phyloP scores from a whole-genome alignment of 2,888 invertebrate species.

The Diarsia mendica region DNA sequence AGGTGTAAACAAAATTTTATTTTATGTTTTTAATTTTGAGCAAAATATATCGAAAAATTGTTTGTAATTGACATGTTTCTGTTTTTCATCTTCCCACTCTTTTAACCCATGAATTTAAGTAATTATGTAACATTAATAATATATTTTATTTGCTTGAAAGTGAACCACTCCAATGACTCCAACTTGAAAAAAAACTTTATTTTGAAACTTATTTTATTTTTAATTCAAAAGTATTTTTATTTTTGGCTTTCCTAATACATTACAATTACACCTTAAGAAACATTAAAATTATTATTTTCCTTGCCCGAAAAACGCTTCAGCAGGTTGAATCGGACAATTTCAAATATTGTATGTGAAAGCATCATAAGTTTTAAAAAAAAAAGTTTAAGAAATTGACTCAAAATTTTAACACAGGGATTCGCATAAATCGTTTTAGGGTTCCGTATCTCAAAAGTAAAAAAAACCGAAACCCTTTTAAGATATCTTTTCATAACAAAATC shows the following conservation, averaged over 20 bases:
- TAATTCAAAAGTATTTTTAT: background rate
- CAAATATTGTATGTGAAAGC: conserved; percentile 7
- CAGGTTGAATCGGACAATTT: background rate
- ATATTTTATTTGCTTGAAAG: background rate
- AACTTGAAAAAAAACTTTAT: background rate
- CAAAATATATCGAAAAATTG: background rate
- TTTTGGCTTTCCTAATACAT: conserved; percentile 39
- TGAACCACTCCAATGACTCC: too few relatives aligned
- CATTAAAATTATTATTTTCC: background rate
- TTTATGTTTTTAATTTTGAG: conserved; percentile 26
- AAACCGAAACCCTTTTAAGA: background rate
- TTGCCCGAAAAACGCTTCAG: conserved; percentile 13
- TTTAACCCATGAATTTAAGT: background rate
- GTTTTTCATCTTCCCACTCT: background rate
- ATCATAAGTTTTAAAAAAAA: conserved; percentile 1
- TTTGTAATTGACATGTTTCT: background rate
- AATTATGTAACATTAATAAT: background rate
- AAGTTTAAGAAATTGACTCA: background rate
- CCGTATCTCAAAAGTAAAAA: background rate
- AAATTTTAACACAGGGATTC: conserved; percentile 1
- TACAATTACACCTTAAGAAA: background rate
- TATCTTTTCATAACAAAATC: conserved; percentile 1
- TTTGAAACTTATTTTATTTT: background rate
- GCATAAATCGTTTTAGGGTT: background rate
- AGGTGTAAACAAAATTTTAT: background rate